A percentile compares a stretch with the other conserved stretches of the same genome.
Conservation (phyloP, 2,797 vertebrate genomes). For the Micromesistius poutassou region DNA sequence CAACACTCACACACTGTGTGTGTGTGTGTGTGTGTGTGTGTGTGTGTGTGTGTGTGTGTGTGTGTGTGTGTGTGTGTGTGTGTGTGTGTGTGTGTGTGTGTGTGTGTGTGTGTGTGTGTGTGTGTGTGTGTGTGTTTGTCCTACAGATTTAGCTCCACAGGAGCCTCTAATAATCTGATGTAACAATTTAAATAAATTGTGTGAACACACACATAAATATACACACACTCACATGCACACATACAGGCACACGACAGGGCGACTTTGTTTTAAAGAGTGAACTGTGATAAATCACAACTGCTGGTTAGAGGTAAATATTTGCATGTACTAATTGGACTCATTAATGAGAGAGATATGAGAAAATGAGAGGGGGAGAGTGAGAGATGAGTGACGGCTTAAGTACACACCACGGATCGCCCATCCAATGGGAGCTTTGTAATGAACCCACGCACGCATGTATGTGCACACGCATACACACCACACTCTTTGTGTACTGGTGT, state of each 20-base stretch:
- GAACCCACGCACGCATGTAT: conserved; percentile 37
- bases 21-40: no score
- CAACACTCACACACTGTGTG: no score
- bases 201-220: conserved; percentile 12
- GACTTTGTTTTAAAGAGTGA: conserved; percentile 59
- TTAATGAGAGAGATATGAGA: conserved; percentile 57
- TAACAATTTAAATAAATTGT: conserved; percentile 1
- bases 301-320: conserved; percentile 74
- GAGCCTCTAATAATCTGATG: conserved; percentile 62
- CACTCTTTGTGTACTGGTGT: conserved; percentile 37
- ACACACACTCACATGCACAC: conserved; percentile 9
- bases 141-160: conserved; percentile 61
- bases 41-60: no score
- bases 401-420: conserved; percentile 60
- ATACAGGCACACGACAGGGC: conserved; percentile 30
- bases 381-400: conserved; percentile 60
- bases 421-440: conserved; percentile 68
- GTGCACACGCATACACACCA: neutral
- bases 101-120: conserved; percentile 17
- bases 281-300: conserved; percentile 70
- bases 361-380: conserved; percentile 26
- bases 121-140: conserved; percentile 46
- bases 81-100: neutral
- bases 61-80: no score
- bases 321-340: conserved; percentile 75